Percentiles rank a stretch among this genome's conserved stretches.
Conservation (phyloP, 2,888 invertebrate genomes). For the Rhagonycha lutea region DNA sequence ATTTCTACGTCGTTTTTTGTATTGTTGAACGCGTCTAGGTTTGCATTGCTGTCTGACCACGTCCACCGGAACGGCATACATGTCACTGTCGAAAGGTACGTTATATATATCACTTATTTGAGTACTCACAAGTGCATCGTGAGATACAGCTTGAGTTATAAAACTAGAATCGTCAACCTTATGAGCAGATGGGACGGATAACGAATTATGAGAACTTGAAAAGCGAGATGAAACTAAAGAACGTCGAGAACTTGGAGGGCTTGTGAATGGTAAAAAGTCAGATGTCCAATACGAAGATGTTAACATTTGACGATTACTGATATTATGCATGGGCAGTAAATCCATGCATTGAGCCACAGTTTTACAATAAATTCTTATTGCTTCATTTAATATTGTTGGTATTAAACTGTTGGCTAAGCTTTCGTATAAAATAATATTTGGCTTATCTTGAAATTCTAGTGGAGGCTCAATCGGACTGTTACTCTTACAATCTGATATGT, state of each 20-base stretch:
- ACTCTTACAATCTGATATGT: slow-evolving; percentile 59
- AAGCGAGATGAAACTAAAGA: slow-evolving; percentile 78
- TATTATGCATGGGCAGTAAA: neutral
- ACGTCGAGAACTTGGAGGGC: slow-evolving; percentile 73
- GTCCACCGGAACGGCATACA: slow-evolving; percentile 85
- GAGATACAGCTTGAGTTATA: slow-evolving; percentile 87
- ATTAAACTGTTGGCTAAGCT: slow-evolving; percentile 57
- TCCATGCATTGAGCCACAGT: slow-evolving; percentile 20
- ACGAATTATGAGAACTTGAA: slow-evolving; percentile 84
- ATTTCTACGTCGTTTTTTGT: slow-evolving; percentile 43
- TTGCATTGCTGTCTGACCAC: slow-evolving; percentile 67
- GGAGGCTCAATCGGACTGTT: slow-evolving; percentile 79
- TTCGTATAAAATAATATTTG: slow-evolving; percentile 50
- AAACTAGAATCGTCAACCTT: slow-evolving; percentile 84
- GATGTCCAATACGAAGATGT: slow-evolving; percentile 58
- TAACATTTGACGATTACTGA: slow-evolving; percentile 24
- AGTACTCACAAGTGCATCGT: slow-evolving; percentile 76
- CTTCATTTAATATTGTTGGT: slow-evolving; percentile 57
- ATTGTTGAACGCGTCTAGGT: slow-evolving; percentile 56
- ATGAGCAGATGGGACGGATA: slow-evolving; percentile 70
- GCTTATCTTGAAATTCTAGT: slow-evolving; percentile 78
- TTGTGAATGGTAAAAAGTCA: slow-evolving; percentile 61
- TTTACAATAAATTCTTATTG: slow-evolving; percentile 20
- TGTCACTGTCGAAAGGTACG: slow-evolving; percentile 86
- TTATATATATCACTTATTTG: slow-evolving; percentile 86